Percentiles rank a stretch among this genome's conserved stretches.
Conservation (phyloP, 1,140 invertebrate species). For the Orchestia grillus region DNA sequence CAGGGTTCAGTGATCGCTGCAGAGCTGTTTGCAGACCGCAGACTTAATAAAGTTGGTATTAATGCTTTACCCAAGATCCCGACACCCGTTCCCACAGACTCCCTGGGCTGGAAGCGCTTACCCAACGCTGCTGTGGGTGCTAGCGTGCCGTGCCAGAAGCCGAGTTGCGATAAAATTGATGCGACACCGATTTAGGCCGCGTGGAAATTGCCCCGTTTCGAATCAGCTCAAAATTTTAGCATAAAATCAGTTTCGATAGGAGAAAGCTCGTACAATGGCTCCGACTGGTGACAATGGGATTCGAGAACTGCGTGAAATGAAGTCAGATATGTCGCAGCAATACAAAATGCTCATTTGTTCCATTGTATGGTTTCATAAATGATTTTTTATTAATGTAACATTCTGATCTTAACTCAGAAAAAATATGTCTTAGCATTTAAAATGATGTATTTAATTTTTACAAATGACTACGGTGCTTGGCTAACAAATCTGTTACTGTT, state of each 20-base stretch:
- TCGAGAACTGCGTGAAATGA: neutral
- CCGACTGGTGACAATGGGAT: neutral
- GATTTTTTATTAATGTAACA: too few species aligned
- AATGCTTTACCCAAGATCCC: neutral
- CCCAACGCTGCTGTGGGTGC: neutral
- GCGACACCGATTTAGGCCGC: neutral
- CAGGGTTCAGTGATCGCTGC: neutral
- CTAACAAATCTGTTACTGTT: too few species aligned
- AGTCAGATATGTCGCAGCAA: neutral
- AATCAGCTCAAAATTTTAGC: neutral
- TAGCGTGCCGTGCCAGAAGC: neutral
- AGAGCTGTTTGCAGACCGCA: neutral
- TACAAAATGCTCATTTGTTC: too few species aligned
- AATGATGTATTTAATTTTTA: too few species aligned
- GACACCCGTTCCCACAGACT: neutral
- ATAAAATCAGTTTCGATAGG: neutral
- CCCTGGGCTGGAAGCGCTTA: neutral
- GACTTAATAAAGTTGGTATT: conserved; percentile 2
- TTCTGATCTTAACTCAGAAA: too few species aligned
- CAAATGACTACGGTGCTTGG: too few species aligned
- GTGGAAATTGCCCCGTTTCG: neutral
- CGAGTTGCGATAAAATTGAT: neutral
- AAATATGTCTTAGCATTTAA: too few species aligned
- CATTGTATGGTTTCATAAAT: too few species aligned
- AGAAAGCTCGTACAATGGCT: neutral